phyloP scores from a whole-genome alignment of 2,888 invertebrate species.

The Scaeva pyrastri region DNA sequence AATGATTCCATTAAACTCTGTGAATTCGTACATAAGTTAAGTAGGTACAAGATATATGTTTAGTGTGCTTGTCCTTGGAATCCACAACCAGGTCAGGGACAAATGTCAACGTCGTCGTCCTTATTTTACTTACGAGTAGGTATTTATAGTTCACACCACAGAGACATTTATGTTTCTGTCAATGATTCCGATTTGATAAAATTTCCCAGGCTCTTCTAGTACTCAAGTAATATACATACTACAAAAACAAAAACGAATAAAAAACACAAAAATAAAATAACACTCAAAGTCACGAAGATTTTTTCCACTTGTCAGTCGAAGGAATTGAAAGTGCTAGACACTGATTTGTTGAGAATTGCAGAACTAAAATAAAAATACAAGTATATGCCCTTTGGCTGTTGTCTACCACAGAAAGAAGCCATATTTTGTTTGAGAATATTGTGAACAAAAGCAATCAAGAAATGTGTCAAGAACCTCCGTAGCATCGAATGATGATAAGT shows the following conservation, averaged over 20 bases:
- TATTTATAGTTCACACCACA: not conserved
- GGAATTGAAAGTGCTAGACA: constrained; percentile 29
- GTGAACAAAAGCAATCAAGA: constrained; percentile 34
- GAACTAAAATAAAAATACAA: constrained; percentile 3
- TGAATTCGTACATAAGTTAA: not conserved
- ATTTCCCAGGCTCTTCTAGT: not conserved
- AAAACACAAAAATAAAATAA: not conserved
- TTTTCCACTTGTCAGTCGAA: constrained; percentile 30
- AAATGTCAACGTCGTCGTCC: not conserved
- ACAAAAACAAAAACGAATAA: not conserved
- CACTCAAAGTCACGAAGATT: constrained; percentile 15
- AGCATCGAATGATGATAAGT: constrained; percentile 17
- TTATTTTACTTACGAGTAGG: not conserved
- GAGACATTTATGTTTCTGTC: not conserved
- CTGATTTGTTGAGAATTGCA: constrained; percentile 10
- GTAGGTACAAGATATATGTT: not conserved
- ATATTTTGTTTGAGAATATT: constrained; percentile 4
- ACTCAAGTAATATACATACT: not conserved
- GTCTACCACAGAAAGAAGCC: constrained; percentile 21
- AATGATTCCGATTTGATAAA: constrained; percentile 11
- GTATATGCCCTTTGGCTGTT: constrained; percentile 14
- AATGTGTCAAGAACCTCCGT: constrained; percentile 19
- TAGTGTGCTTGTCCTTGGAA: not conserved
- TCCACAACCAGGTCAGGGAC: not conserved
- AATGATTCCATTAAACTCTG: not conserved